Evolutionary conservation across 2,888 invertebrate species (phyloP).

Genomic region (Cataglyphis livida): DNA sequence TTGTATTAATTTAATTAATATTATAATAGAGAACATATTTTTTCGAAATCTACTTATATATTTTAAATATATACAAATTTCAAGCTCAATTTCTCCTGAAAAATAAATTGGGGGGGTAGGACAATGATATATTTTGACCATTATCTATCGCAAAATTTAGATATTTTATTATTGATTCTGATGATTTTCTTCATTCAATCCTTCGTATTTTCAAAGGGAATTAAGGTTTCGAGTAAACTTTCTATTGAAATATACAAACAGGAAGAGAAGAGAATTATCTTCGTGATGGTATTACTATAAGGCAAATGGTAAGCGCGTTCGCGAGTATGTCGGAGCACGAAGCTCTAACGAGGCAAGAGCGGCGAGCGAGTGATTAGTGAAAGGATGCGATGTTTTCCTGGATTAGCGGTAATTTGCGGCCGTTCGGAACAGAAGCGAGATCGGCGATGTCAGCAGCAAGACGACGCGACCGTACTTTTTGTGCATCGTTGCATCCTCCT

Average conservation of each 20-base stretch:
- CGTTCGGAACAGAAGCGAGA: constrained; percentile 34
- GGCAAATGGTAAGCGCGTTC: constrained; percentile 5
- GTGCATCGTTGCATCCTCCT: constrained; percentile 45
- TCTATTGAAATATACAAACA: background rate
- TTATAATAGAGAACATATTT: background rate
- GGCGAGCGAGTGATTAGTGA: constrained; percentile 66
- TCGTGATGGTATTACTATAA: background rate
- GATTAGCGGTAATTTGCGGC: constrained; percentile 63
- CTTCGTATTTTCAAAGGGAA: background rate
- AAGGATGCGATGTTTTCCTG: constrained; percentile 69
- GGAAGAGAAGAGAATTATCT: background rate
- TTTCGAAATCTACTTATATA: background rate
- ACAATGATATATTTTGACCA: background rate
- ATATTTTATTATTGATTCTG: background rate
- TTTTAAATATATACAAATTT: background rate
- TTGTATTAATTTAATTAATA: background rate
- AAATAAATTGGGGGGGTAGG: background rate
- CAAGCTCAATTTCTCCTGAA: background rate
- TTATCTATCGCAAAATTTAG: background rate
- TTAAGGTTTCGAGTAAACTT: background rate
- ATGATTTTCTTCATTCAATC: background rate
- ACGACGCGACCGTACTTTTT: constrained; percentile 58
- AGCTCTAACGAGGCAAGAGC: constrained; percentile 64
- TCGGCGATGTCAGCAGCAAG: constrained; percentile 40
- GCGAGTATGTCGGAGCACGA: constrained; percentile 38